A percentile compares a stretch with the other conserved stretches of the same genome.
phyloP scores from a whole-genome alignment of 2,113 vertebrate species.

The Ammospiza caudacuta region DNA sequence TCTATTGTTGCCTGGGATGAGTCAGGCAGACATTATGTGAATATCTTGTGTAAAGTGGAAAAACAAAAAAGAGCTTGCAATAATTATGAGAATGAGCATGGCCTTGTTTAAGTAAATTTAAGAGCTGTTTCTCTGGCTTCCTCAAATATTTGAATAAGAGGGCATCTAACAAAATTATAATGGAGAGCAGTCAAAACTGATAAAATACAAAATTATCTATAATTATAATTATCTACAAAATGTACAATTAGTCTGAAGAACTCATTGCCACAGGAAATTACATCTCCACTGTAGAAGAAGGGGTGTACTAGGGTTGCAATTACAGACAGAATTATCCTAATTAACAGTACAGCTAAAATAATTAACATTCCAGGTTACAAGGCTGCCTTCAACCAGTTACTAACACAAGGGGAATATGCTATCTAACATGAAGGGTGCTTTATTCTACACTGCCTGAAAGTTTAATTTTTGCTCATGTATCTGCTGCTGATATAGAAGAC shows the following conservation, averaged over 20 bases:
- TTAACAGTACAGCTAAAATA: constrained; percentile 5
- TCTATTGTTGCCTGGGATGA: neutral
- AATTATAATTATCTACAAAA: constrained; percentile 30
- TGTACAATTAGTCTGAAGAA: constrained; percentile 26
- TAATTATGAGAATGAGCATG: neutral
- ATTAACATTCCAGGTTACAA: neutral
- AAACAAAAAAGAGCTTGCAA: neutral
- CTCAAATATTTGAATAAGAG: constrained; percentile 20
- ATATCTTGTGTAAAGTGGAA: neutral
- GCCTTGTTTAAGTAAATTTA: neutral
- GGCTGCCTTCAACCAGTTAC: neutral
- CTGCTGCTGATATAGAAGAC: neutral
- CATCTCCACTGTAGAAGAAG: neutral
- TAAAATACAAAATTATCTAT: constrained; percentile 38
- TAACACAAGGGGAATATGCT: neutral
- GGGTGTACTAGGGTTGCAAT: neutral
- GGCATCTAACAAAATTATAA: neutral
- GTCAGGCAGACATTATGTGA: neutral
- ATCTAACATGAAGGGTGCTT: neutral
- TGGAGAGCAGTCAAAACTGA: neutral
- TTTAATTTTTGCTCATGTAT: neutral
- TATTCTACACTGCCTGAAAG: neutral
- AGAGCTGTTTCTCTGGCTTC: neutral
- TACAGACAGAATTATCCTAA: neutral
- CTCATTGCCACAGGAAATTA: constrained; percentile 39